Evolutionary conservation across 1,140 invertebrate species (phyloP).

Genomic region (Diprion similis): DNA sequence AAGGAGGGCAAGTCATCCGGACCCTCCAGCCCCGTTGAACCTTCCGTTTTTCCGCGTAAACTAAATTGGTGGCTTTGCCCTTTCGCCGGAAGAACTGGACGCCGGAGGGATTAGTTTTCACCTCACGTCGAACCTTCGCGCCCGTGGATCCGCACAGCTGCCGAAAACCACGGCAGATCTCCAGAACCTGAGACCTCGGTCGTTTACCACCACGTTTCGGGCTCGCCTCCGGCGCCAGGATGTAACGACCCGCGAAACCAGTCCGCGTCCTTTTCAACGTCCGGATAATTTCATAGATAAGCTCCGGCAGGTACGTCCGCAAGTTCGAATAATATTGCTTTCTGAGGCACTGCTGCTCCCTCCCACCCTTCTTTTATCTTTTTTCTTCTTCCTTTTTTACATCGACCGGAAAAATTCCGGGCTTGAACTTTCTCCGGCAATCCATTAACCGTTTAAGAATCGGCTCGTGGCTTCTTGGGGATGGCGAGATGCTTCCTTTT

Average conservation of each 20-base stretch:
- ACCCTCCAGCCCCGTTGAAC: not conserved
- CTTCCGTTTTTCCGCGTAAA: not conserved
- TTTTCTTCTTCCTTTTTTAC: not conserved
- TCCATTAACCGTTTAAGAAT: not conserved
- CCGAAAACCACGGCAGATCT: too few species aligned
- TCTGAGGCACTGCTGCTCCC: not conserved
- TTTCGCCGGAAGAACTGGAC: not conserved
- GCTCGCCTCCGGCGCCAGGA: not conserved
- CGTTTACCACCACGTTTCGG: not conserved
- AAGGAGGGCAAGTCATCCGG: not conserved
- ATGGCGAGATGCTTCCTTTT: not conserved
- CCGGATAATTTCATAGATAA: conserved; percentile 2
- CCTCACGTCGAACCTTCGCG: not conserved
- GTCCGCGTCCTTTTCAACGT: not conserved
- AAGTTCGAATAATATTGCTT: not conserved
- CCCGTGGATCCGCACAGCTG: too few species aligned
- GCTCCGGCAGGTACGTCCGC: not conserved
- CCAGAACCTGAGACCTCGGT: not conserved
- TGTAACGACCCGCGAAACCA: not conserved
- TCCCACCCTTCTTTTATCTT: not conserved
- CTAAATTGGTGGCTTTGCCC: not conserved
- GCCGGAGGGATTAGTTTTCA: not conserved
- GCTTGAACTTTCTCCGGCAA: not conserved
- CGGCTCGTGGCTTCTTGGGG: not conserved
- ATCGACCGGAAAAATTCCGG: not conserved